Percentiles rank a stretch among this genome's conserved stretches.
phyloP scores from a whole-genome alignment of 2,797 vertebrate genomes.

The Bucorvus abyssinicus region DNA sequence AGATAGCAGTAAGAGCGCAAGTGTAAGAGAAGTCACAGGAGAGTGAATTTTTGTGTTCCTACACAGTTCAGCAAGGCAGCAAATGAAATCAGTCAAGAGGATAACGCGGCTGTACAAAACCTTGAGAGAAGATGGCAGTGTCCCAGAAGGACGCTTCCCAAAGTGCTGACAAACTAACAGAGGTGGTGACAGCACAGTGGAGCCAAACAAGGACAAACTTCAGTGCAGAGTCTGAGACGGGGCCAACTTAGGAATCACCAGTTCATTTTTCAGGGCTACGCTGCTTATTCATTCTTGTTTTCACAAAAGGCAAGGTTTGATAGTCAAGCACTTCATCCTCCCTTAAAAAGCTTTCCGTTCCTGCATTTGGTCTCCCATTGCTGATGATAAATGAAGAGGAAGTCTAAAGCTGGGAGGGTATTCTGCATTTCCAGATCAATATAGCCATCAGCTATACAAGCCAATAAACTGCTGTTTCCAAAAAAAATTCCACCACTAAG shows the following conservation, averaged over 20 bases:
- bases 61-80: not conserved
- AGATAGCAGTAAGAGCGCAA: not conserved
- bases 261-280: not conserved
- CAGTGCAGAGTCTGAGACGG: not conserved
- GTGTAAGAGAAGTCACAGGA: not conserved
- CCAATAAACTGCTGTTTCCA: not conserved
- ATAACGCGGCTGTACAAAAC: not conserved
- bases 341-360: not conserved
- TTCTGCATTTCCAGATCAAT: not conserved
- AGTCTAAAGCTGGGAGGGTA: not conserved
- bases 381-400: not conserved
- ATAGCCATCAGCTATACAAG: not conserved
- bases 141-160: not conserved
- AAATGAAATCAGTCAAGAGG: not conserved
- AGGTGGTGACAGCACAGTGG: not conserved
- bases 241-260: not conserved
- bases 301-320: not conserved
- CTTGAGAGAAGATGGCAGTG: not conserved
- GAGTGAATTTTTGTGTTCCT: not conserved
- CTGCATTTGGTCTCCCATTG: not conserved
- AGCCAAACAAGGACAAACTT: not conserved
- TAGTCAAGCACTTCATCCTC: not conserved
- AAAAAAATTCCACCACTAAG: not conserved
- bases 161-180: not conserved
- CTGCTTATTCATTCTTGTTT: not conserved